Evolutionary conservation across 2,113 vertebrate species (phyloP).

Genomic region (Pardalotus punctatus): DNA sequence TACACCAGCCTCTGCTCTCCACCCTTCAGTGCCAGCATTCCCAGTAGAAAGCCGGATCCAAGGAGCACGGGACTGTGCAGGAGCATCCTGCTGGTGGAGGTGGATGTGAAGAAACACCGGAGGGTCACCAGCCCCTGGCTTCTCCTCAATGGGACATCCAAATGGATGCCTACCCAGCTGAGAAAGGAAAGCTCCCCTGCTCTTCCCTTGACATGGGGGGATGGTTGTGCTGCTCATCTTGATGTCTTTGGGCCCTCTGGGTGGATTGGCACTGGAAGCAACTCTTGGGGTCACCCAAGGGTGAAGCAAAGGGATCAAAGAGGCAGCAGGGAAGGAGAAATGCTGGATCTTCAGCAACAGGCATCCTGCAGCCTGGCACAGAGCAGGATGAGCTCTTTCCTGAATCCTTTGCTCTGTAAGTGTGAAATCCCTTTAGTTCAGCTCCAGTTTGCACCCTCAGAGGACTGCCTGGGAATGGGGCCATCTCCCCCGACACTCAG

Average conservation of each 20-base stretch:
- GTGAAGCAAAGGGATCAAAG: background rate
- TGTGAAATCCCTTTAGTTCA: slow-evolving; percentile 40
- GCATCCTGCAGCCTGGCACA: background rate
- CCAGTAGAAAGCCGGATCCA: background rate
- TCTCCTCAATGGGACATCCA: background rate
- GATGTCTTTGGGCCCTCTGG: background rate
- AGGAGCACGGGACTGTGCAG: background rate
- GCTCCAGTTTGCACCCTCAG: background rate
- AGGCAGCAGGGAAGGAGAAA: background rate
- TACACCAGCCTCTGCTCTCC: background rate
- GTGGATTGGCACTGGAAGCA: background rate
- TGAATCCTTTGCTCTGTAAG: background rate
- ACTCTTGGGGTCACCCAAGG: background rate
- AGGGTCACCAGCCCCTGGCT: background rate
- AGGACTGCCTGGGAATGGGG: background rate
- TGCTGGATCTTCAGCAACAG: background rate
- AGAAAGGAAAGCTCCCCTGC: background rate
- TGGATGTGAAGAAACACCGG: background rate
- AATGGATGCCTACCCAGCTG: background rate
- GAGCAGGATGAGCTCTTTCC: background rate
- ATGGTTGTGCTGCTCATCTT: background rate
- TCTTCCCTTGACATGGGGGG: background rate
- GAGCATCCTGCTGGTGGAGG: background rate
- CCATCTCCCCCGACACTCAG: fast-evolving
- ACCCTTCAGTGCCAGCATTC: background rate